Conservation (phyloP, 2,113 vertebrate species). For the Cyanoderma ruficeps region DNA sequence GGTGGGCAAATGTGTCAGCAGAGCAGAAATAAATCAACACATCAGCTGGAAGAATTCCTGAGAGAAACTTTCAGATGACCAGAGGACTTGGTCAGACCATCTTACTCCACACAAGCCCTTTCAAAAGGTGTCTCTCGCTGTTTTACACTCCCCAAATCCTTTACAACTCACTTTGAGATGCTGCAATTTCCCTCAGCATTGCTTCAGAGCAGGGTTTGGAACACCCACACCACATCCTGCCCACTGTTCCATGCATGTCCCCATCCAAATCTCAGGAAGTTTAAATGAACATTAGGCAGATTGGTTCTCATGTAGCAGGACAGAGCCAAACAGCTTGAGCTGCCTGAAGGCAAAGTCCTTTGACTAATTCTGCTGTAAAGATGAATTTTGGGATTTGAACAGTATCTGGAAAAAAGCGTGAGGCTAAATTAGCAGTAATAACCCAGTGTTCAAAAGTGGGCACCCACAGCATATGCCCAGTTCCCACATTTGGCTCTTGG, state of each 20-base stretch:
- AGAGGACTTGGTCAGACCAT: neutral
- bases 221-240: neutral
- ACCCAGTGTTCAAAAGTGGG: neutral
- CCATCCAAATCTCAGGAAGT: constrained; percentile 2
- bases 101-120: neutral
- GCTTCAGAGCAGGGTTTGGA: neutral
- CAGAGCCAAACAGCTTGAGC: neutral
- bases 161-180: neutral
- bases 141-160: neutral
- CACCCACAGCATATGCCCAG: neutral
- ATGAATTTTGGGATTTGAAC: neutral
- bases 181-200: neutral
- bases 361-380: neutral
- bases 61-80: neutral
- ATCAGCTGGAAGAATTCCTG: neutral
- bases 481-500: neutral
- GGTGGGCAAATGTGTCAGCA: neutral
- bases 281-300: neutral
- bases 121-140: neutral
- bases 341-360: neutral
- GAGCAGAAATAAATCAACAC: neutral
- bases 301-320: neutral
- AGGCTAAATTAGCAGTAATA: neutral
- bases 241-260: neutral
- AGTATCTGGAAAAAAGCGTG: neutral